phyloP scores from a whole-genome alignment of 2,797 vertebrate species.

The Catharus ustulatus region DNA sequence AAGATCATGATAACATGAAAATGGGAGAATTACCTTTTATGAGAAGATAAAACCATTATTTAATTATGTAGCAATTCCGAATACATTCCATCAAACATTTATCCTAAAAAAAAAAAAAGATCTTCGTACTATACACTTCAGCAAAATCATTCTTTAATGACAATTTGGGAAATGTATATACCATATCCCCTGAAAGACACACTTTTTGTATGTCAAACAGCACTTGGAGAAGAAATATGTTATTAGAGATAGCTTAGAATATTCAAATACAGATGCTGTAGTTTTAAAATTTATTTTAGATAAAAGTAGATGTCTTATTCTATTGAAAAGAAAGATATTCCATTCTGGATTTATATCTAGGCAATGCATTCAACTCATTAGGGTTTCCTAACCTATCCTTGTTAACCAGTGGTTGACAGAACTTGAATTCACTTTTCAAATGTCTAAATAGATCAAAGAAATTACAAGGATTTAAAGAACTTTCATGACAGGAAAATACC shows the following conservation, averaged over 20 bases:
- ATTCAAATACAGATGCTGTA: neutral
- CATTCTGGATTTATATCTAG: neutral
- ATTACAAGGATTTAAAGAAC: neutral
- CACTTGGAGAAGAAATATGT: neutral
- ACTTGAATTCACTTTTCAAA: neutral
- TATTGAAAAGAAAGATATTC: neutral
- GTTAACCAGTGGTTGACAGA: neutral
- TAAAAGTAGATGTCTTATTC: neutral
- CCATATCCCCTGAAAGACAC: neutral
- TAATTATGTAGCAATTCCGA: neutral
- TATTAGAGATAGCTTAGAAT: neutral
- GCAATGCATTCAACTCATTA: neutral
- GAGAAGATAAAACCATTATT: neutral
- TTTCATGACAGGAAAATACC: neutral
- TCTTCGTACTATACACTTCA: neutral
- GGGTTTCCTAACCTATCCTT: neutral
- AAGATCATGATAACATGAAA: neutral
- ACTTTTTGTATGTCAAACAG: neutral
- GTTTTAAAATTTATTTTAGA: neutral
- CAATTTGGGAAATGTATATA: neutral
- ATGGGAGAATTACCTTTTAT: neutral
- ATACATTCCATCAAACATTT: neutral
- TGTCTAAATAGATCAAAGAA: neutral
- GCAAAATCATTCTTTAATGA: neutral
- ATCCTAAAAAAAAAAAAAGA: neutral